Evolutionary conservation across 2,797 vertebrate species (phyloP), one percentile per base, ranked within the genome.

Genomic region (Triplophysa yarkandensis): DNA sequence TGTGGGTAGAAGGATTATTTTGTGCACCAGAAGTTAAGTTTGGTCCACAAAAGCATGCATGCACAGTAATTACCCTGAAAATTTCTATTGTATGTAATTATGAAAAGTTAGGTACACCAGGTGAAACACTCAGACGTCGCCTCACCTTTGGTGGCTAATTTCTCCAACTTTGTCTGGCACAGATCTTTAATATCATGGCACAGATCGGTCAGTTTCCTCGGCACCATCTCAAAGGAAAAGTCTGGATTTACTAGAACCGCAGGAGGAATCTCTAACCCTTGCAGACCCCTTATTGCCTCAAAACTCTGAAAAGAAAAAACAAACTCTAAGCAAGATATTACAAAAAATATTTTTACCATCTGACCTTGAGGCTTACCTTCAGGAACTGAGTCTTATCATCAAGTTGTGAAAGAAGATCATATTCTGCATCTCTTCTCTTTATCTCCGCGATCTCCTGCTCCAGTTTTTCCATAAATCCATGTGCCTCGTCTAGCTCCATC

Each of bases 391-490:
- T 68, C 30, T 87, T 66, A 3, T 71, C 82, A n/a, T 39, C 54
- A 48, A 81, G 83, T n/a, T 73, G 30, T 8, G 84, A 78, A 21
- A 88, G 79, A 1, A 30, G 63, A 2, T 76, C 74, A 17, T 82
- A 62, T 83, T 68, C 66, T 10, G 79, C 3, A 6, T 81, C 85
- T 71, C 78, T 71, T 7, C 77, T 84, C 28, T 81, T 83, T 58
- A 91, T 73, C 21, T 84, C 81, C 23, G 70, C 70, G 2, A 90
- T 87, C 71, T 89, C 88, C 58, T 83, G 81, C 50, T 87, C 82
- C 36, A 90, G 46, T 17, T 88, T 86, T 34, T 86, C 83, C 76
- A 87, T 60, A 43, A 88, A 71, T 39, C 84, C 84, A 21, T 39
- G 32, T 0, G 80, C 69, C 21, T 76, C 64, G 16, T 57, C 66